Conservation (phyloP, 2,888 invertebrate genomes). For the Ectobius pallidus region DNA sequence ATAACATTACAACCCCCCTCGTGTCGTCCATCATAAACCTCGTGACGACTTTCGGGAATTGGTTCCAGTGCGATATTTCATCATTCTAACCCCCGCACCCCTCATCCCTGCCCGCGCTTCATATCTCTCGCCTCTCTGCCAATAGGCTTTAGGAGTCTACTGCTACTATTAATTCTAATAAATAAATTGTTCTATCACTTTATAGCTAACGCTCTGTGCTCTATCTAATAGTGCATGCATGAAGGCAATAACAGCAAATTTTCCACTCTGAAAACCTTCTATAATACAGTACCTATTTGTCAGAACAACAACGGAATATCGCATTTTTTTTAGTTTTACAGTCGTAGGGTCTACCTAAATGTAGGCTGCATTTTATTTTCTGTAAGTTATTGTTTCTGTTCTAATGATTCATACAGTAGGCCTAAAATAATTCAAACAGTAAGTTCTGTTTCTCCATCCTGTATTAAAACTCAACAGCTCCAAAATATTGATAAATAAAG, state of each 20-base stretch:
- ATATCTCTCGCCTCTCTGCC: too few species aligned
- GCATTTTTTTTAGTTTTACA: background rate
- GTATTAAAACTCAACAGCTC: too few species aligned
- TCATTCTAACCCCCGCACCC: background rate
- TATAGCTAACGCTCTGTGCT: slow-evolving; percentile 13
- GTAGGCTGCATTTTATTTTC: too few species aligned
- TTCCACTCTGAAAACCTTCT: slow-evolving; percentile 20
- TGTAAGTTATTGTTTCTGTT: too few species aligned
- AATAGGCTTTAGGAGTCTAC: background rate
- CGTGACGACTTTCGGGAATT: slow-evolving; percentile 10
- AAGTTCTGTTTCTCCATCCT: too few species aligned
- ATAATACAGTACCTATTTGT: slow-evolving; percentile 7
- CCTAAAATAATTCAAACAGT: too few species aligned
- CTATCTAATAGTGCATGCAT: slow-evolving; percentile 22
- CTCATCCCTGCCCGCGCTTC: background rate
- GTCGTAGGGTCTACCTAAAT: background rate
- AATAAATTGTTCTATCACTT: slow-evolving; percentile 29
- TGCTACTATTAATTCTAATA: slow-evolving; percentile 27
- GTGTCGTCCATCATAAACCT: slow-evolving; percentile 1
- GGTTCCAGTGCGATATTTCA: background rate
- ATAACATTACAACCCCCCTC: background rate
- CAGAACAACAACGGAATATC: background rate
- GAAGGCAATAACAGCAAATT: slow-evolving; percentile 24
- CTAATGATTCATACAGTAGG: too few species aligned
- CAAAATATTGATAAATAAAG: too few species aligned